Percentiles rank a stretch among this genome's conserved stretches.
Evolutionary conservation across 2,888 invertebrate genomes (phyloP).

Genomic region (Cryptocephalus primarius): DNA sequence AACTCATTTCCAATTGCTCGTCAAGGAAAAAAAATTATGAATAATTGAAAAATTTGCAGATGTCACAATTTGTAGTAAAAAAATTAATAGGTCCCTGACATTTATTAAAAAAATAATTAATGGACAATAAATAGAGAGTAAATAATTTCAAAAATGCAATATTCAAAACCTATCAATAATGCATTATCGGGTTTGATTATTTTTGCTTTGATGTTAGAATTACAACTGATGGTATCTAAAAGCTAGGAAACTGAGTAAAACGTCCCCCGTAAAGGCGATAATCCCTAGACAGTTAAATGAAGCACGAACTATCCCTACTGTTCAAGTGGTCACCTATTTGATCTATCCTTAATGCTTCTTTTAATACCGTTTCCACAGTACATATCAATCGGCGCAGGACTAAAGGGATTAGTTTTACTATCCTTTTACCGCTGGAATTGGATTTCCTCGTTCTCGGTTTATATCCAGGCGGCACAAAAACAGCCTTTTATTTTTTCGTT

Average conservation of each 20-base stretch:
- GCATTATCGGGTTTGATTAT: neutral
- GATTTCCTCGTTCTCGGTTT: neutral
- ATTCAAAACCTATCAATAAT: neutral
- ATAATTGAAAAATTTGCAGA: too few species aligned
- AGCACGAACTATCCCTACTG: constrained; percentile 11
- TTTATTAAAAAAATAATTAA: neutral
- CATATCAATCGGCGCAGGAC: constrained; percentile 12
- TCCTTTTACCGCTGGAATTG: too few species aligned
- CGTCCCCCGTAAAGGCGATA: constrained; percentile 2
- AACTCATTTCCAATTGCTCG: too few species aligned
- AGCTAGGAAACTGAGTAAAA: too few species aligned
- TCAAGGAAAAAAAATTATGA: too few species aligned
- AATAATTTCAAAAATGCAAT: too few species aligned
- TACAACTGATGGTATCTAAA: too few species aligned
- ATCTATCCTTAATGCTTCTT: constrained; percentile 7
- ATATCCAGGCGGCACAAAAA: neutral
- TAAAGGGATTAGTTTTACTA: constrained; percentile 9
- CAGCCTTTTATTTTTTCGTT: neutral
- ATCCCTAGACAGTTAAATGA: constrained; percentile 11
- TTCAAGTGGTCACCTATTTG: constrained; percentile 10
- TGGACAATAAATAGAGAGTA: neutral
- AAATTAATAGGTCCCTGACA: neutral
- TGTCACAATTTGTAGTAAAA: neutral
- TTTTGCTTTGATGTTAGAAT: neutral
- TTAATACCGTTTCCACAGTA: constrained; percentile 10